Percentiles rank a stretch among this genome's conserved stretches.
These are phyloP conservation scores for Andrena bucephala DNA, from an alignment of 2,888 invertebrate genomes.

Conservation along the genomic window DNA sequence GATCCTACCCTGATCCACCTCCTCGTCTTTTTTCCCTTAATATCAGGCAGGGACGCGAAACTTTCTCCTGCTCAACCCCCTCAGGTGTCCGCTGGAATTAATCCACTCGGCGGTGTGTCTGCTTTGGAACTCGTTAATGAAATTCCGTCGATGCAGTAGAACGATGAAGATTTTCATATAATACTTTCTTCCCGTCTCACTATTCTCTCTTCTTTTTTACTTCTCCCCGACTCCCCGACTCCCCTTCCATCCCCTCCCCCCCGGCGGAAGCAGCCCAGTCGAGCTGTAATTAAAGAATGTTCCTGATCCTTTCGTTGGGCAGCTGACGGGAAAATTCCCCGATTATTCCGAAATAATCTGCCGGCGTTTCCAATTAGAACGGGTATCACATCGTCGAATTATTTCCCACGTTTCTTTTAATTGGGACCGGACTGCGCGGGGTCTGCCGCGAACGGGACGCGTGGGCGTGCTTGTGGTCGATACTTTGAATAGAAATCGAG, in stretches of 20 bases:
- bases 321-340: background rate
- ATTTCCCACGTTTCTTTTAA: constrained; percentile 29
- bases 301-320: constrained; percentile 9
- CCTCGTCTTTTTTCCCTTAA: constrained; percentile 18
- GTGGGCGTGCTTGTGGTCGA: background rate
- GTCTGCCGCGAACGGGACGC: background rate
- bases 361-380: constrained; percentile 11
- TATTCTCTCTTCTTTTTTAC: background rate
- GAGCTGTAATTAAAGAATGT: constrained; percentile 27
- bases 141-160: constrained; percentile 65
- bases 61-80: constrained; percentile 21
- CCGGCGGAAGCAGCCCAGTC: background rate
- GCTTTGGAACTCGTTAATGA: constrained; percentile 68
- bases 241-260: too few species aligned
- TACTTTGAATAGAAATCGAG: background rate
- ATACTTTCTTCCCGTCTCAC: constrained; percentile 17
- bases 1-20: background rate
- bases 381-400: background rate
- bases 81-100: constrained; percentile 51
- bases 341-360: constrained; percentile 12
- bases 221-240: background rate
- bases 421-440: background rate
- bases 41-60: constrained; percentile 37
- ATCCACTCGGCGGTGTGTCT: constrained; percentile 53
- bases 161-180: constrained; percentile 59